Conservation (phyloP, 2,888 invertebrate species). For the Cryptocheilus praepositus region DNA sequence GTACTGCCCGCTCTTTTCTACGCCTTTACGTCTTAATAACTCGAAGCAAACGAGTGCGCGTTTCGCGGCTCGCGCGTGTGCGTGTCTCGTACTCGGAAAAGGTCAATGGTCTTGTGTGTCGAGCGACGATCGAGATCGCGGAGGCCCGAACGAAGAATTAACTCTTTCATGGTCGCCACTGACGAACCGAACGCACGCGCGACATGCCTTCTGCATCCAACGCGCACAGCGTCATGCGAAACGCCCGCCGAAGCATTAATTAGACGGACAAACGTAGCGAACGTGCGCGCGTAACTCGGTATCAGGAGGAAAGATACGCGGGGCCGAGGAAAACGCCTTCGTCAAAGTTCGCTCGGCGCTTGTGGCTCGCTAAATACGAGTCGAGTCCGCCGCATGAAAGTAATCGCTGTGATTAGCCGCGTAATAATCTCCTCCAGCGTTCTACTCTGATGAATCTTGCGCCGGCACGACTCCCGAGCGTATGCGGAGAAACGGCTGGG, state of each 20-base stretch:
- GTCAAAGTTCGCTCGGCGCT: too few relatives aligned
- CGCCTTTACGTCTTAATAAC: slow-evolving; percentile 55
- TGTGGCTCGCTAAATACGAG: too few relatives aligned
- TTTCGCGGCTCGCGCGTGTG: not conserved
- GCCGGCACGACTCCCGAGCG: too few relatives aligned
- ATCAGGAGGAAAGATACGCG: not conserved
- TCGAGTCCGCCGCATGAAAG: too few relatives aligned
- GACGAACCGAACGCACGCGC: slow-evolving; percentile 19
- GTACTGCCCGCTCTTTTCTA: slow-evolving; percentile 24
- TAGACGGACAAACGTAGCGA: slow-evolving; percentile 28
- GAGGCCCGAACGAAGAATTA: slow-evolving; percentile 50
- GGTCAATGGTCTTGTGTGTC: slow-evolving; percentile 53
- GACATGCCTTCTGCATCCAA: not conserved
- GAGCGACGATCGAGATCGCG: slow-evolving; percentile 49
- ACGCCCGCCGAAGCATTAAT: slow-evolving; percentile 44
- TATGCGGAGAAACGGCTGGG: too few relatives aligned
- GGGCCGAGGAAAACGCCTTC: too few relatives aligned
- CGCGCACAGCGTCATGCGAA: slow-evolving; percentile 8
- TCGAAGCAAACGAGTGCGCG: slow-evolving; percentile 6
- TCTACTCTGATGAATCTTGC: too few relatives aligned
- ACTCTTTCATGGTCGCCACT: slow-evolving; percentile 56
- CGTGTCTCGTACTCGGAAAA: slow-evolving; percentile 44
- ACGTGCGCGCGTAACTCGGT: too few relatives aligned
- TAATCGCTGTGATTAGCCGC: too few relatives aligned
- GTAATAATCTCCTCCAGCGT: too few relatives aligned